These are phyloP conservation scores for Phoenicopterus ruber DNA, from an alignment of 2,113 vertebrate genomes.

Conservation along the genomic window DNA sequence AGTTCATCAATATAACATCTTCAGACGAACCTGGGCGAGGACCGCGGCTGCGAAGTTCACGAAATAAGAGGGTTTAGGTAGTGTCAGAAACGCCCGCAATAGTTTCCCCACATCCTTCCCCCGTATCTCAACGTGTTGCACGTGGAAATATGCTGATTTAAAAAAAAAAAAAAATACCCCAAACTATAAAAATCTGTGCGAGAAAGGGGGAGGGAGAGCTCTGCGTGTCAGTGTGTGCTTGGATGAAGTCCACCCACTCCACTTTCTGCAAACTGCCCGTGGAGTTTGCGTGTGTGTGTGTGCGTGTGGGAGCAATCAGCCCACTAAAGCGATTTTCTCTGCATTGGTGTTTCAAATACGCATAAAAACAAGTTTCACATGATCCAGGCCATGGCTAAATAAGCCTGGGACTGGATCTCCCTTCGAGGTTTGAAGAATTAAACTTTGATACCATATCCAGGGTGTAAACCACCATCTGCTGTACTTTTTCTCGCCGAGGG, in stretches of 20 bases:
- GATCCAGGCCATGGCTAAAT: not conserved
- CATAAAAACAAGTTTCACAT: not conserved
- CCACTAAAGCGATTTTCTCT: not conserved
- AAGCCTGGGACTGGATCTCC: not conserved
- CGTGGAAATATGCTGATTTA: fast-evolving
- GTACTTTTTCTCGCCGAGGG: not conserved
- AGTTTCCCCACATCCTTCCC: not conserved
- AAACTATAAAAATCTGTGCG: not conserved
- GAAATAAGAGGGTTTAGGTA: not conserved
- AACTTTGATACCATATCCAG: not conserved
- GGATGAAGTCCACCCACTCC: not conserved
- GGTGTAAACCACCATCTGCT: not conserved
- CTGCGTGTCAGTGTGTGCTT: not conserved
- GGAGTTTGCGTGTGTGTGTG: no score
- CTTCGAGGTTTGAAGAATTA: not conserved
- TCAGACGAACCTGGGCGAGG: not conserved
- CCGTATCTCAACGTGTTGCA: not conserved
- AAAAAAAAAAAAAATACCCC: fast-evolving
- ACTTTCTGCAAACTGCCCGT: not conserved
- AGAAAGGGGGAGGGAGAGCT: not conserved
- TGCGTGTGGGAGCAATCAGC: not conserved
- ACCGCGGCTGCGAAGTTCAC: not conserved
- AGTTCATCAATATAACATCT: not conserved
- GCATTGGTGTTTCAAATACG: not conserved
- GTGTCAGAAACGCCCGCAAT: not conserved